These are phyloP conservation scores for Euleptes europaea DNA, from an alignment of 2,113 vertebrate genomes.

Conservation along the genomic window DNA sequence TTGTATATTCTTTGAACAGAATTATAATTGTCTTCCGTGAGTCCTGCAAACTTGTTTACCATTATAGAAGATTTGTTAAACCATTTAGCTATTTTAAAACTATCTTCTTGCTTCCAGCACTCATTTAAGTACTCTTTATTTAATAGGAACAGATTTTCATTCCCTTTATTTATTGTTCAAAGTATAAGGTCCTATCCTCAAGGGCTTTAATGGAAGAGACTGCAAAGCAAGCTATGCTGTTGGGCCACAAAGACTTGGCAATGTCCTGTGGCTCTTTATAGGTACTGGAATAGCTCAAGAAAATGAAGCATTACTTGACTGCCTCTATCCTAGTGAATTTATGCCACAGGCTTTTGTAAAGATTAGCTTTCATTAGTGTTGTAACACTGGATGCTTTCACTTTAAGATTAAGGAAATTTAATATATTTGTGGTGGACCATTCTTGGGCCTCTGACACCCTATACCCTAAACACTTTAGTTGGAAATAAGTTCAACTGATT, in stretches of 20 bases:
- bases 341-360: conserved; percentile 8
- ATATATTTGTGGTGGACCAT: background rate
- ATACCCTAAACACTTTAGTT: background rate
- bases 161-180: background rate
- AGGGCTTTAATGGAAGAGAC: background rate
- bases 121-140: background rate
- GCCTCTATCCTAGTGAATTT: conserved; percentile 22
- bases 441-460: background rate
- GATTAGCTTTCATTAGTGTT: background rate
- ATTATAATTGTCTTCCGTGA: background rate
- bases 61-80: background rate
- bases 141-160: background rate
- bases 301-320: background rate
- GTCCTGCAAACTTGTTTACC: background rate
- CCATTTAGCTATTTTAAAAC: conserved; percentile 1
- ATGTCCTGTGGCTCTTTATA: background rate
- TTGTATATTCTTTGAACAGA: background rate
- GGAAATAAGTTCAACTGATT: background rate
- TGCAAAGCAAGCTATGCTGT: background rate
- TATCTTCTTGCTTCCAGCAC: background rate
- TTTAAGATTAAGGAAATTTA: background rate
- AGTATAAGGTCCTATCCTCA: background rate
- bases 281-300: background rate
- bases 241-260: background rate
- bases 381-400: background rate